Evolutionary conservation across 37 sponge, comb jelly and placozoan genomes (phyloP), one percentile per base, ranked within the genome.

Genomic region (Corticium candelabrum): DNA sequence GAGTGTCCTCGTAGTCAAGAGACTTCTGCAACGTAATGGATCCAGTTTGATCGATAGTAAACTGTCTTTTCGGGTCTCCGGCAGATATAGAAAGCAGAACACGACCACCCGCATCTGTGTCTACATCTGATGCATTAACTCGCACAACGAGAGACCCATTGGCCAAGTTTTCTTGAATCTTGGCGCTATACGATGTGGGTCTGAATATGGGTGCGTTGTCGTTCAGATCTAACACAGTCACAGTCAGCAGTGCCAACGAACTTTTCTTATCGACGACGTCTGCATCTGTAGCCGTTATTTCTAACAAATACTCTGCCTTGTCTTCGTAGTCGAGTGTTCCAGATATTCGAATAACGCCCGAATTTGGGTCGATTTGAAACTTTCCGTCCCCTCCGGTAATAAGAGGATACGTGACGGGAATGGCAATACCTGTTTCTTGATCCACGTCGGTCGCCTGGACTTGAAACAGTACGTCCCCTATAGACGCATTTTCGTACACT

Each of bases 1-100:
- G 62, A 11, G 62, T 50, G n/a, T n/a, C 56, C 38, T 87, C 92
- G 38, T 83, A 87, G 68, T 87, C 88, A 36, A 91, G 70, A n/a
- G 75, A 27, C 7, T 56, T 30, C 1, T 74, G n/a, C 7, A 87
- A 67, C 29, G 78, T 36, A 27, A 91, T 75, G 1, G 35, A 38
- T 1, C 92, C 92, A 40, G 77, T 80, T 21, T 0, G 32, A 35
- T 85, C 69, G 29, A 91, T 69, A 0, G 3, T 38, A 32, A 80
- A 80, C 38, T 41, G 80, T 21, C 33, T 15, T 27, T 32, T 70
- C 36, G 1, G 32, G 34, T 62, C 68, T 4, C 2, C 74, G 1
- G 41, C 37, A 34, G 68, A 37, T 37, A 80, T 30, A 80, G 72
- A 32, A 37, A 38, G 68, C 34, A 36, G 3, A 35, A 80, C 35